Base-by-base conservation (phyloP, 2,888 invertebrate species). In the Protophormia terraenovae region DNA sequence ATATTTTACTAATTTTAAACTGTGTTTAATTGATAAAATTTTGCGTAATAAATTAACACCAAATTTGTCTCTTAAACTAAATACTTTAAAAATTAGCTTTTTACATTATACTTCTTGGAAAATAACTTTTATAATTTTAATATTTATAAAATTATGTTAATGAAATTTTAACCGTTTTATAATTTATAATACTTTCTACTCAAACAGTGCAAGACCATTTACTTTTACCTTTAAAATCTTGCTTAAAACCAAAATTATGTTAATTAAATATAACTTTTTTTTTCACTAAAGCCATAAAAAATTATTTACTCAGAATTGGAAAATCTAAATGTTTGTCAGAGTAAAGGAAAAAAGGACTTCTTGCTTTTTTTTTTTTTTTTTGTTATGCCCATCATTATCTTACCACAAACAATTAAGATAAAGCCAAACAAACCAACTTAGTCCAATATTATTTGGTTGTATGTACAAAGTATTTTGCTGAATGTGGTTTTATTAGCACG, bases 321-420 rank as follows among this genome's bases (percentile, higher is more conserved):
- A 45, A 45, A 7, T 6, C 7, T 12, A 6, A 38, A 38, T 38
- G 38, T 32, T n/a, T n/a, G n/a, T 12, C 38, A 47, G n/a, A 58
- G 16, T 22, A 19, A 10, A 19, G 27, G 8, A 12, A 47, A 8
- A 27, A 24, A 22, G 47, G 38, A 16, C 41, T 27, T 58, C 14
- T 29, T 53, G n/a, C n/a, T n/a, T n/a, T n/a, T n/a, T n/a, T 58
- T 24, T 12, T 29, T 60, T 32, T 60, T 29, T 32, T 60, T 7
- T 60, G 16, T 19, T 10, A 3, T n/a, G 41, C 4, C 41, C 50
- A 53, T 75, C 24, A 66, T 45, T 67, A 67, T 77, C 32, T 58
- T 67, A 16, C 58, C 58, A 77, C 66, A 77, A 67, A 66, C 77
- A 77, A 77, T 77, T 77, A 67, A 77, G 77, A 77, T 77, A 67